Base-by-base conservation (phyloP, 2,888 invertebrate species). In the Cantharis rustica region DNA sequence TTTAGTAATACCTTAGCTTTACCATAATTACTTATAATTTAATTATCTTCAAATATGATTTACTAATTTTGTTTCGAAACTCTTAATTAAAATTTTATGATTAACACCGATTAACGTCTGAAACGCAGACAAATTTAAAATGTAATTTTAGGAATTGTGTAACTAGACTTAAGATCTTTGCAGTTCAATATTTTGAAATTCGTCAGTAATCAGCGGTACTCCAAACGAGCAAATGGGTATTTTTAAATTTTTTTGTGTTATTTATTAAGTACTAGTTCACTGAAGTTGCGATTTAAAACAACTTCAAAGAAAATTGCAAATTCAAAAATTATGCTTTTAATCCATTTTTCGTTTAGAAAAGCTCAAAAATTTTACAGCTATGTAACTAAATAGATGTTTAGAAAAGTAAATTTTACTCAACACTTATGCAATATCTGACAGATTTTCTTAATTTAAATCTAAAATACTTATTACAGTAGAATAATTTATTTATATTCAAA, bases 381-480 rank as follows among this genome's bases (percentile, higher is more conserved):
- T n/a, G 47, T 47, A 47, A 47, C n/a, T 47, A 47, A 47, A 47
- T n/a, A n/a, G 47, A 47, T 47, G n/a, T 47, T 47, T 47, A n/a
- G 47, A n/a, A 47, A 47, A 47, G 47, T 47, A 66, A 66, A 66
- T 66, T 63, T 11, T 20, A 16, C 23, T 20, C 64, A 66, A 66
- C 64, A 66, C 64, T 77, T 72, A 69, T 69, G 23, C 61, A 63
- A 71, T 75, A 66, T 63, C 71, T 68, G 72, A 75, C 79, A 79
- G 75, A 77, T 75, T 78, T 76, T 75, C 77, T 75, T 75, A 73
- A 75, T 75, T 75, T 75, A 76, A 79, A 76, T 81, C 77, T 79
- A 76, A 66, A 66, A 80, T 80, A 80, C 80, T 80, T 79, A 79
- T 79, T 77, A 79, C 80, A 76, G 77, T 74, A 79, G 79, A 79